Conservation (phyloP, 1,140 invertebrate species). For the Paraescarpia echinospica region DNA sequence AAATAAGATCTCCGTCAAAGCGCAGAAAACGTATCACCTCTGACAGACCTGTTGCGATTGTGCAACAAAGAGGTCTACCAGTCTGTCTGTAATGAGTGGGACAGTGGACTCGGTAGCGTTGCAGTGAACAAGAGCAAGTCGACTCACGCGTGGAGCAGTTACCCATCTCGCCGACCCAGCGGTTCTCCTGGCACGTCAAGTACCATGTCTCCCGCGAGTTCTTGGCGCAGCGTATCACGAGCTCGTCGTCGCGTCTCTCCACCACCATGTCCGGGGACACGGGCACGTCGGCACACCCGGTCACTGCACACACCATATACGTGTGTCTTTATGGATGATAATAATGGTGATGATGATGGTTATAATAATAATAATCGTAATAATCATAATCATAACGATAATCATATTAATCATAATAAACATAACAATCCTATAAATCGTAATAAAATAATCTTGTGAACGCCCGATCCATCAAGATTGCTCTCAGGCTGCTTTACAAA, state of each 20-base stretch:
- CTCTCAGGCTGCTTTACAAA: background rate
- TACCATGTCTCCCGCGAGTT: constrained; percentile 29
- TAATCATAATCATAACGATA: too few species aligned
- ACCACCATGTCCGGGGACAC: background rate
- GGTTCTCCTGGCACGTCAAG: constrained; percentile 27
- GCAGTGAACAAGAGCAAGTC: background rate
- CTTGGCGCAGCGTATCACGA: background rate
- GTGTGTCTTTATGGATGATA: background rate
- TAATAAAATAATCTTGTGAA: too few species aligned
- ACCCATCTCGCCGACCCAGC: constrained; percentile 27
- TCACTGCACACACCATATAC: background rate
- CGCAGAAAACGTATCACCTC: too few species aligned
- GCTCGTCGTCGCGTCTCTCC: background rate
- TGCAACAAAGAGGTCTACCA: too few species aligned
- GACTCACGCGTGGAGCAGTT: constrained; percentile 27
- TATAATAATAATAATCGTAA: background rate
- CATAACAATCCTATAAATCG: too few species aligned
- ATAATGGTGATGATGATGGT: background rate
- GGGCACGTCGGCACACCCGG: background rate
- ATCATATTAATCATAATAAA: too few species aligned
- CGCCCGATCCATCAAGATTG: too few species aligned
- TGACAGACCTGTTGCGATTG: too few species aligned
- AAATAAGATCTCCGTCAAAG: too few species aligned
- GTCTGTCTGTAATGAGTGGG: too few species aligned
- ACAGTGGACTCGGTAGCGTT: background rate